phyloP scores from a whole-genome alignment of 1,140 invertebrate species.

The Philopotamus ludificatus region DNA sequence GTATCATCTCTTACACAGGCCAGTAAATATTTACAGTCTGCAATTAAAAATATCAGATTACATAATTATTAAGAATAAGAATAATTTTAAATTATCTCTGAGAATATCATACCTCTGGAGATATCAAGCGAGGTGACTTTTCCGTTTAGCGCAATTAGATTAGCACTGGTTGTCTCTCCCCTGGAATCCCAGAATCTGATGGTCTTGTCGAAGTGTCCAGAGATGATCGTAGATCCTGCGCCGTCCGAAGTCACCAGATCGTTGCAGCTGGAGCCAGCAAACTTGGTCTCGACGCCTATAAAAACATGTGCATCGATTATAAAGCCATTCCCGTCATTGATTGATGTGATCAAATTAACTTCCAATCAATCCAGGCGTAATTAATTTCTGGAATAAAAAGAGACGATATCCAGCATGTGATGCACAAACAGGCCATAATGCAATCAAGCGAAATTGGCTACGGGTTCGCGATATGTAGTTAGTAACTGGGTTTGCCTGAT shows the following conservation, averaged over 20 bases:
- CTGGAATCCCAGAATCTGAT: conserved; percentile 96
- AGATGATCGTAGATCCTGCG: conserved; percentile 86
- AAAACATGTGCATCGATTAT: conserved; percentile 7
- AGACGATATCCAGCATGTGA: too few relatives aligned
- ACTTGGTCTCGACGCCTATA: conserved; percentile 90
- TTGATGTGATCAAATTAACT: neutral
- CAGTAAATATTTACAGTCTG: conserved; percentile 87
- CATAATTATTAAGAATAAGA: too few relatives aligned
- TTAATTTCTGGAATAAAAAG: neutral
- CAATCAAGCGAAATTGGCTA: conserved; percentile 20
- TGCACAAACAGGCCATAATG: neutral
- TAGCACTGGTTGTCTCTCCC: conserved; percentile 67
- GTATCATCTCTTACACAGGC: conserved; percentile 93
- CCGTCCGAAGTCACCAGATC: conserved; percentile 89
- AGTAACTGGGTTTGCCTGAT: neutral
- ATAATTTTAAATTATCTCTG: too few relatives aligned
- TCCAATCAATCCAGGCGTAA: neutral
- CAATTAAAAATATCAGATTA: conserved; percentile 44
- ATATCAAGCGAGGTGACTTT: conserved; percentile 95
- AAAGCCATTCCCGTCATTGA: neutral
- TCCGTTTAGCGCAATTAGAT: conserved; percentile 85
- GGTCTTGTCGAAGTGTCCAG: conserved; percentile 95
- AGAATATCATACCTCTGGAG: conserved; percentile 68
- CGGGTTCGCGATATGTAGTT: conserved; percentile 19
- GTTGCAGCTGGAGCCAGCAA: conserved; percentile 94